phyloP scores from a whole-genome alignment of 2,888 invertebrate genomes.

The Philereme transversata region DNA sequence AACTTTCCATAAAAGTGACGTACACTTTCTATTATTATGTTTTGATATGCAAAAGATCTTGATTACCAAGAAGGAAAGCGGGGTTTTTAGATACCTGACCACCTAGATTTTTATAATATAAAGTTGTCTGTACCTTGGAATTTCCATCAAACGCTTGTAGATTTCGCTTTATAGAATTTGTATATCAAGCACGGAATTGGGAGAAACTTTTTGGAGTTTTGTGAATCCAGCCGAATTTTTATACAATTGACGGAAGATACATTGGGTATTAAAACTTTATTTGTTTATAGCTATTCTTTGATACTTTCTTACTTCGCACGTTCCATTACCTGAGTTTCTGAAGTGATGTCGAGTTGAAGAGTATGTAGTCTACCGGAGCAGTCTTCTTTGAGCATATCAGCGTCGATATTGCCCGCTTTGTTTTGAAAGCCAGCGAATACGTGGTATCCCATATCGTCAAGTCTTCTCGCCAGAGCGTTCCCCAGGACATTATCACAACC shows the following conservation, averaged over 20 bases:
- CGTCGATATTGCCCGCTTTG: constrained; percentile 87
- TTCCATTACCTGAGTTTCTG: constrained; percentile 85
- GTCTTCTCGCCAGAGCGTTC: constrained; percentile 88
- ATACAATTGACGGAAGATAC: constrained; percentile 4
- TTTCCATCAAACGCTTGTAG: no score
- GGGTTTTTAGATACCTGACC: no score
- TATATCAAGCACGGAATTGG: not conserved
- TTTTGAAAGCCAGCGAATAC: constrained; percentile 93
- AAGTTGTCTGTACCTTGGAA: no score
- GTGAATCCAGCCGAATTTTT: constrained; percentile 11
- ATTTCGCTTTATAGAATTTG: not conserved
- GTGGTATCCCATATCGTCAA: constrained; percentile 93
- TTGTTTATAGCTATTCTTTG: constrained; percentile 4
- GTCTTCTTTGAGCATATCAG: constrained; percentile 90
- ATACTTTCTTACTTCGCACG: constrained; percentile 1
- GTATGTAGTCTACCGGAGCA: constrained; percentile 90
- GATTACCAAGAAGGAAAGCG: not conserved
- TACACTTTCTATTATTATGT: constrained; percentile 15
- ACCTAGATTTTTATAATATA: no score
- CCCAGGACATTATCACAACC: constrained; percentile 92
- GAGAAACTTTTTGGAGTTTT: constrained; percentile 3
- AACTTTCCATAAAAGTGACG: constrained; percentile 11
- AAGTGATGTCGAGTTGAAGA: constrained; percentile 91
- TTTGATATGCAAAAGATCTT: no score
- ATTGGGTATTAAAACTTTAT: not conserved